Base-by-base conservation (phyloP, 2,888 invertebrate genomes). In the Drosophila anomalata region DNA sequence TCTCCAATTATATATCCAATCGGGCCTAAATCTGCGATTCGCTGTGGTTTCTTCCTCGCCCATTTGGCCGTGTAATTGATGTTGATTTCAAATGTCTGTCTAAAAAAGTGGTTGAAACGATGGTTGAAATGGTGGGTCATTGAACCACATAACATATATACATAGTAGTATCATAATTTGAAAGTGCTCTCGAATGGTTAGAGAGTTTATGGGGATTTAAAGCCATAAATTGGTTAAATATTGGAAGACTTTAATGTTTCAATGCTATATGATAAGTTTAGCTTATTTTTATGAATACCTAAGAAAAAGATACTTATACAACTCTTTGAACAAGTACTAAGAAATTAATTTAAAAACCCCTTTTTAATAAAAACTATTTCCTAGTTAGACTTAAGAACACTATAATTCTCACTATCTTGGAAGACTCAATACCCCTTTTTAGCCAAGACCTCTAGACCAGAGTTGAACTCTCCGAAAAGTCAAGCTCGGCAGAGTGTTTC, bases 381-480 rank as follows among this genome's bases (percentile, higher is more conserved):
- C 29, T 29, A 29, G 29, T 29, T 9, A 29, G 9, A 29, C 29
- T 29, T 9, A 3, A 29, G 29, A 29, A 29, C 29, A 29, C 9
- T 24, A 24, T 4, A 0, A 29, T 29, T 29, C 29, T 29, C 8
- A 29, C 8, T 29, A 8, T 8, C 26, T 5, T 24, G 9, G 29
- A 2, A 3, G 29, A 14, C 33, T 46, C 17, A 0, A 2, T 2
- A 7, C 44, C 54, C 14, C 11, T 11, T 0, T 11, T 33, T 12
- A 48, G 9, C 48, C 48, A 11, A 62, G 61, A 62, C 61, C 61
- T 62, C 20, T 63, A 12, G 22, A 22, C 20, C 39, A 20, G 12
- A 52, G 24, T 58, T 36, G 58, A 86, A 79, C 80, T 86, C 79
- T 63, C 53, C 60, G 17, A 65, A 72, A 61, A 62, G 53, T 44